Evolutionary conservation across 2,888 invertebrate genomes (phyloP).

Genomic region (Nephrotoma appendiculata): DNA sequence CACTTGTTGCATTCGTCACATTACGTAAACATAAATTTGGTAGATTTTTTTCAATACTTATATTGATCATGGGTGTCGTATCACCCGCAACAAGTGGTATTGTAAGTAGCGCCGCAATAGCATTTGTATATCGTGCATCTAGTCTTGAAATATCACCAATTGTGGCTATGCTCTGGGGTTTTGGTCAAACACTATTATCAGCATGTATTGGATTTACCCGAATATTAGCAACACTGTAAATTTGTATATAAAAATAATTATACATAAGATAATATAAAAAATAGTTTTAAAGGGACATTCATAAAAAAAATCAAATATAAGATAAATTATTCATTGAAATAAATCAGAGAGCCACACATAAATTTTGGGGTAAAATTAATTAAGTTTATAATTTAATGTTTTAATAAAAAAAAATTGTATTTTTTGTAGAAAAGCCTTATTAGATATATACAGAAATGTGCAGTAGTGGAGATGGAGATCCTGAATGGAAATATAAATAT

Average conservation of each 20-base stretch:
- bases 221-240: conserved; percentile 80
- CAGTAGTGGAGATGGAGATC: neutral
- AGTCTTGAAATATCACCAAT: conserved; percentile 79
- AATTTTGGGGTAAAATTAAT: neutral
- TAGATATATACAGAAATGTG: neutral
- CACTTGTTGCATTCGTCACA: conserved; percentile 79
- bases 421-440: neutral
- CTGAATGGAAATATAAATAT: neutral
- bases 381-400: neutral
- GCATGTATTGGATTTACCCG: conserved; percentile 86
- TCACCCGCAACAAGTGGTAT: conserved; percentile 80
- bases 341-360: neutral
- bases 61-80: conserved; percentile 78
- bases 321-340: neutral
- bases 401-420: neutral
- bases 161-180: conserved; percentile 88
- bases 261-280: neutral
- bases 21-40: conserved; percentile 89
- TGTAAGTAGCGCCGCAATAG: conserved; percentile 80
- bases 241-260: neutral
- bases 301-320: neutral
- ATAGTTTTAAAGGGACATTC: neutral
- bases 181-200: conserved; percentile 80
- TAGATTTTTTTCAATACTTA: conserved; percentile 80
- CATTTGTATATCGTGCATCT: conserved; percentile 85